These are phyloP conservation scores for Desmophyllum pertusum DNA, from an alignment of 92 coral and sea anemone species.

Conservation along the genomic window DNA sequence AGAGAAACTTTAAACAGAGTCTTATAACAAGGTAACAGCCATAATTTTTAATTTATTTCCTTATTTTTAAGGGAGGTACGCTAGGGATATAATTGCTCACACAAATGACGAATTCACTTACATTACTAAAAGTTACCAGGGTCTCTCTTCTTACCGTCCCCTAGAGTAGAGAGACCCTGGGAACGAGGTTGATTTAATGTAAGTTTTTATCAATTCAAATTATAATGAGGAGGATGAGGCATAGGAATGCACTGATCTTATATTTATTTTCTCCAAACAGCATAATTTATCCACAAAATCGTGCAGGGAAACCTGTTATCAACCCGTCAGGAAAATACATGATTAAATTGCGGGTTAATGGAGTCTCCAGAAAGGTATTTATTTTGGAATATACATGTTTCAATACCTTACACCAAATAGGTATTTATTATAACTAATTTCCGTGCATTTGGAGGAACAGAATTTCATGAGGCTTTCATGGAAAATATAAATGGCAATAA, in stretches of 20 bases:
- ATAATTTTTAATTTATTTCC: too few relatives aligned
- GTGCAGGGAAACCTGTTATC: conserved; percentile 92
- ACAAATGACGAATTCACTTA: too few relatives aligned
- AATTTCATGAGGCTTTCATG: neutral
- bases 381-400: neutral
- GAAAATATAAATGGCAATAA: too few relatives aligned
- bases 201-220: too few relatives aligned
- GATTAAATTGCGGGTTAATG: conserved; percentile 93
- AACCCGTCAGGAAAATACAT: conserved; percentile 99
- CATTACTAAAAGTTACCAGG: too few relatives aligned
- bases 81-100: too few relatives aligned
- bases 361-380: conserved; percentile 87
- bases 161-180: too few relatives aligned
- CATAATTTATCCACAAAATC: conserved; percentile 93
- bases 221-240: neutral
- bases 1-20: conserved; percentile 87
- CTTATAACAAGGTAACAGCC: conserved; percentile 97
- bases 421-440: neutral
- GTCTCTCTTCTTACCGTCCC: too few relatives aligned
- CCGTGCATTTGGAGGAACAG: neutral
- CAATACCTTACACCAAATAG: neutral
- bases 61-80: too few relatives aligned
- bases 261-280: conserved; percentile 33
- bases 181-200: too few relatives aligned
- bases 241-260: neutral